Evolutionary conservation across 2,888 invertebrate genomes (phyloP).

Genomic region (Scaptomyza caliginosa): DNA sequence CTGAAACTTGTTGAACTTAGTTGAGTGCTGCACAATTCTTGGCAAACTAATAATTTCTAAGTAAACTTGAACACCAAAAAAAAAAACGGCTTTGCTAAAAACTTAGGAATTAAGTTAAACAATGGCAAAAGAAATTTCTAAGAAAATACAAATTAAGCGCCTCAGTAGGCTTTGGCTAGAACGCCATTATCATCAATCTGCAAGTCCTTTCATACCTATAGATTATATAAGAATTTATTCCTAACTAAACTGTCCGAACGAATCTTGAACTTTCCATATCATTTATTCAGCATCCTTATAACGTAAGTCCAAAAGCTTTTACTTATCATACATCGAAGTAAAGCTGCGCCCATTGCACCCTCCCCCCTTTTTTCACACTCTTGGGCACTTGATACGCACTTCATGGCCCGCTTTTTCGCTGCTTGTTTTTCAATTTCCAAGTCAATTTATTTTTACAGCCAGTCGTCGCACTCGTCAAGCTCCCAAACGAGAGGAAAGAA

Average conservation of each 20-base stretch:
- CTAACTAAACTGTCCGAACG: background rate
- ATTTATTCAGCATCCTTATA: conserved; percentile 32
- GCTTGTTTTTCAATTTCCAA: conserved; percentile 76
- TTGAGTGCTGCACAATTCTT: background rate
- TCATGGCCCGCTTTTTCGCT: conserved; percentile 53
- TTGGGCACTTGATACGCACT: conserved; percentile 55
- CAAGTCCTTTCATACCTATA: background rate
- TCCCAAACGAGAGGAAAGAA: background rate
- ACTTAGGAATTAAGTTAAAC: no score
- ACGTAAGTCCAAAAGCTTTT: conserved; percentile 51
- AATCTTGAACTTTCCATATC: conserved; percentile 47
- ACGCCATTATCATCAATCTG: background rate
- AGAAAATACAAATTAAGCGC: no score
- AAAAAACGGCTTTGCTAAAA: no score
- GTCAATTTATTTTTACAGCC: conserved; percentile 78
- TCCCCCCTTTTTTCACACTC: conserved; percentile 14
- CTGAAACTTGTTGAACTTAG: background rate
- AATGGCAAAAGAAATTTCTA: no score
- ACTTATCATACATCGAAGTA: conserved; percentile 48
- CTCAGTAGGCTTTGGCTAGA: background rate
- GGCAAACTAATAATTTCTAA: background rate
- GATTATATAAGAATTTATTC: background rate
- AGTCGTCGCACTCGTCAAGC: conserved; percentile 43
- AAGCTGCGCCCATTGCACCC: conserved; percentile 8
- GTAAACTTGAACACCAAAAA: no score